Evolutionary conservation across 1,140 invertebrate species (phyloP), one percentile per base, ranked within the genome.

Genomic region (Drosophila repleta): DNA sequence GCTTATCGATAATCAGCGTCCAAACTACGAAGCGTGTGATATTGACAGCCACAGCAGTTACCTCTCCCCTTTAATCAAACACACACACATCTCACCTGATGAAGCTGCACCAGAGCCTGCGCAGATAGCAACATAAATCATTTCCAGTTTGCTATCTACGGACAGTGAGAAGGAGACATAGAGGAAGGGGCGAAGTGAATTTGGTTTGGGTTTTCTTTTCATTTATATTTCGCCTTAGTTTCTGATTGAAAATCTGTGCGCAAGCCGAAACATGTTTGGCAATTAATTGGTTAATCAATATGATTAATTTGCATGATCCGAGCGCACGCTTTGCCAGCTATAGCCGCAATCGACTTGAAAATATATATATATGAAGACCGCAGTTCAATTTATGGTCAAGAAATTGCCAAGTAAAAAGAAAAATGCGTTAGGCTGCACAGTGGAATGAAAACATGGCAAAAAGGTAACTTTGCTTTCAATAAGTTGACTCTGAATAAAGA

Each of bases 251-350:
- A 87, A 87, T 76, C 70, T 82, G 70, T 53, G 62, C 69, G 74
- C 48, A 57, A 62, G 68, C 63, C 83, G 64, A 85, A 85, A 85
- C 82, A 88, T 87, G 82, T 88, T 88, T 82, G 78, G 56, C 78
- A 88, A 85, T 85, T 85, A 85, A 85, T 85, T 87, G 82, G 83
- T 87, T 85, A 87, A 85, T 85, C 82, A 88, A 85, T 88, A 88
- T 85, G 82, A 85, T 87, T 85, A 87, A 87, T 85, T 85, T 85
- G 83, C 82, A 88, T 88, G 78, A 78, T 60, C 70, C 61, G 55
- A 58, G 64, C 58, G 82, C 81, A 78, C 70, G 60, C 78, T 76
- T 85, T 65, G 65, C 52, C 55, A 57, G 57, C 49, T 60, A 60
- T 57, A 43, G 11, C 10, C 13, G 4, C 62, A 45, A 3, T 11